Evolutionary conservation across 2,888 invertebrate species (phyloP).

Genomic region (Elmis aenea): DNA sequence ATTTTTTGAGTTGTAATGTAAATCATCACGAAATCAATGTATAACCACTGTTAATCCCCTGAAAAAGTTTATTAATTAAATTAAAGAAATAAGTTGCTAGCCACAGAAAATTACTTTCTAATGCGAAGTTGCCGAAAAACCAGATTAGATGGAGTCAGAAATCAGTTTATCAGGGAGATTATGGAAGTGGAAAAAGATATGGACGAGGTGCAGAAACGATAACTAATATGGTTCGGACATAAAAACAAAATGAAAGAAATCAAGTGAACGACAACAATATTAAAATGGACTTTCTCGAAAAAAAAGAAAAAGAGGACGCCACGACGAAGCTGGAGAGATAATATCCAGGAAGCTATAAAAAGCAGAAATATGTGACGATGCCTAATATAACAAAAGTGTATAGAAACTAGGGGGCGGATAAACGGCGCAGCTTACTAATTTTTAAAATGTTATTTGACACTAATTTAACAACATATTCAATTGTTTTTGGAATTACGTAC

Average conservation of each 20-base stretch:
- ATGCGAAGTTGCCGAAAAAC: background rate
- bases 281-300: constrained; percentile 4
- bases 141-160: constrained; percentile 1
- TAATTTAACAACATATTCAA: no score
- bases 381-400: no score
- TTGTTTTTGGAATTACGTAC: no score
- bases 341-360: constrained; percentile 1
- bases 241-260: constrained; percentile 2
- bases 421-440: no score
- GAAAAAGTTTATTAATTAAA: no score
- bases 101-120: constrained; percentile 1
- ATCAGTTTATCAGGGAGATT: constrained; percentile 1
- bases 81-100: constrained; percentile 1
- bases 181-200: constrained; percentile 2
- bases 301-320: constrained; percentile 2
- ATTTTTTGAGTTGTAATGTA: no score
- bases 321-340: constrained; percentile 3
- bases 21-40: no score
- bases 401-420: no score
- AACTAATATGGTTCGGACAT: constrained; percentile 2
- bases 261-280: constrained; percentile 1
- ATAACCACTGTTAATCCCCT: no score
- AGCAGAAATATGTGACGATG: background rate
- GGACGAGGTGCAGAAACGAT: background rate
- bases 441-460: no score